Percentiles rank a stretch among this genome's conserved stretches.
These are phyloP conservation scores for Oceanodroma leucorhoa DNA, from an alignment of 2,797 vertebrate genomes.

Conservation along the genomic window DNA sequence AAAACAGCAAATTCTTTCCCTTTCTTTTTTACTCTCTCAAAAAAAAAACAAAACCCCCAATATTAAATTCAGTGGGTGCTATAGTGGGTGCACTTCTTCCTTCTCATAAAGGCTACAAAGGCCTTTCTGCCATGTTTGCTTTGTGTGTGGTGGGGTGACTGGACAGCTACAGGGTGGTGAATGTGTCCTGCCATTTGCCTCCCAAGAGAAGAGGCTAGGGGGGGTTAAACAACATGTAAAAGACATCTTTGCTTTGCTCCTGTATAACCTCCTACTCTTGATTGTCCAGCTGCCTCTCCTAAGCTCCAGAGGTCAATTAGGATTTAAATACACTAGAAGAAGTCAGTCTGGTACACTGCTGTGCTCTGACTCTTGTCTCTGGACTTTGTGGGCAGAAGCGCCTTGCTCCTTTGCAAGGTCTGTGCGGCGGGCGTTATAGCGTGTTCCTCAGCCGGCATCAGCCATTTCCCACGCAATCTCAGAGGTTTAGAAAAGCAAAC, in stretches of 20 bases:
- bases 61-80: neutral
- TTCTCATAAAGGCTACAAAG: neutral
- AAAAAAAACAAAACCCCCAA: neutral
- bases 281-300: neutral
- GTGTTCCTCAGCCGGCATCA: neutral
- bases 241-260: neutral
- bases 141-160: neutral
- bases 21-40: neutral
- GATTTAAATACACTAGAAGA: neutral
- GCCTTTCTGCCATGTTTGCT: neutral
- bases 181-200: neutral
- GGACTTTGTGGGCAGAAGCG: neutral
- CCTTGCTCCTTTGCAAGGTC: neutral
- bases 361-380: neutral
- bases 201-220: neutral
- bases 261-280: neutral
- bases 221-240: constrained; percentile 6
- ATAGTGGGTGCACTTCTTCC: neutral
- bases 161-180: neutral
- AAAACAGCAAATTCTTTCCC: neutral
- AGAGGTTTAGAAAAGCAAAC: neutral
- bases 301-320: constrained; percentile 21
- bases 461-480: neutral
- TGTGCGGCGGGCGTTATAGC: neutral
- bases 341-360: neutral